Conservation (phyloP, 2,888 invertebrate species). For the Apodemia hepburni region DNA sequence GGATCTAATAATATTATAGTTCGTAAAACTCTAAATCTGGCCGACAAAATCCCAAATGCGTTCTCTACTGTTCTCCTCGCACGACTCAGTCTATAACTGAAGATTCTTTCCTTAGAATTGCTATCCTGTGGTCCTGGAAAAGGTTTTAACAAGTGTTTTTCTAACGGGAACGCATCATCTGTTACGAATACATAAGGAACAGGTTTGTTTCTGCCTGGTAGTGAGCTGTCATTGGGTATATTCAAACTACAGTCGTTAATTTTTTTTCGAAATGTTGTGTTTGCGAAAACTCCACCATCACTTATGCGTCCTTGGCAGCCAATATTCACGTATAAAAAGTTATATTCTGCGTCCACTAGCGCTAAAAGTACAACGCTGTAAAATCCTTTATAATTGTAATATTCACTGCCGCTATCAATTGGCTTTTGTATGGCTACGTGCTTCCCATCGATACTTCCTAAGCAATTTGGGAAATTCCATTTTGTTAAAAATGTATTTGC, state of each 20-base stretch:
- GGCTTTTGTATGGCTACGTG: slow-evolving; percentile 27
- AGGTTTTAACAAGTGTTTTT: slow-evolving; percentile 31
- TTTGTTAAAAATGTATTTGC: slow-evolving; percentile 25
- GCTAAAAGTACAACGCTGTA: slow-evolving; percentile 28
- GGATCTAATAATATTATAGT: no score
- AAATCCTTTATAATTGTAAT: slow-evolving; percentile 20
- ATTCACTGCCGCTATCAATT: slow-evolving; percentile 19
- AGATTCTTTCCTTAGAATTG: slow-evolving; percentile 33
- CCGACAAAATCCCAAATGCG: slow-evolving; percentile 30
- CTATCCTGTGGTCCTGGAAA: slow-evolving; percentile 32
- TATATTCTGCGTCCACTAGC: slow-evolving; percentile 23
- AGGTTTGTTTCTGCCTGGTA: no score
- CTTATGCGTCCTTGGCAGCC: slow-evolving; percentile 18
- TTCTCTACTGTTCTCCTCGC: slow-evolving; percentile 34
- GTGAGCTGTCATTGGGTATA: no score
- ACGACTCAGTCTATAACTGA: slow-evolving; percentile 33
- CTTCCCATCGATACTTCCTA: slow-evolving; percentile 29
- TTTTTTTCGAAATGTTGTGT: slow-evolving; percentile 27
- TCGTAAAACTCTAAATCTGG: slow-evolving; percentile 8
- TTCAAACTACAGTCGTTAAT: slow-evolving; percentile 21
- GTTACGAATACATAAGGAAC: slow-evolving; percentile 29
- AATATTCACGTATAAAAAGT: slow-evolving; percentile 17
- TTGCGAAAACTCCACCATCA: slow-evolving; percentile 22
- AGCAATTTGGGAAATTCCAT: slow-evolving; percentile 30
- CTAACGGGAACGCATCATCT: slow-evolving; percentile 32